Base-by-base conservation (phyloP, 2,888 invertebrate species). In the Carpatolechia fugitivella region DNA sequence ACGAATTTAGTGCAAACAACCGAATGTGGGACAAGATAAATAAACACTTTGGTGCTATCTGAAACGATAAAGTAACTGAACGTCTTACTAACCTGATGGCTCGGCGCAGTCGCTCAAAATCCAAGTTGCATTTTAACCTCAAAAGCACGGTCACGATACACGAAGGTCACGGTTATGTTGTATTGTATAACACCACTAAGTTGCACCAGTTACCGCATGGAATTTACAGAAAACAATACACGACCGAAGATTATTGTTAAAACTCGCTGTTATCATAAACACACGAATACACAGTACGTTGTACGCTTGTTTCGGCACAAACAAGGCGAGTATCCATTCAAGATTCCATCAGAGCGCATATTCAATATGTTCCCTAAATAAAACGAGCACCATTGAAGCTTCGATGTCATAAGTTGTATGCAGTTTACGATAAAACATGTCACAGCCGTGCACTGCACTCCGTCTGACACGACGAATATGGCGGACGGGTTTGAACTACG, bases 401-500 rank as follows among this genome's bases (percentile, higher is more conserved):
- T 78, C 74, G 78, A 74, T 85, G 76, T 84, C 79, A 80, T 82
- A 78, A 74, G 76, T 80, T 83, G 74, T 78, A 76, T 80, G 72
- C 76, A 81, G 73, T 85, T 88, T 85, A 82, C 85, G 86, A 82
- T 78, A 85, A 86, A 88, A 88, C 87, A 87, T 88, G 83, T 74
- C 80, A 86, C 83, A 81, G 81, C 80, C 82, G 86, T 78, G 77
- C 87, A 84, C 84, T 84, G 85, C 86, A 87, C 82, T 85, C 81
- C 86, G 87, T 78, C 84, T 82, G 88, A 88, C 87, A 86, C 88
- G 87, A 87, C 87, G 86, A 90, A 90, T 87, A 90, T 90, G 89
- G 89, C 90, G 88, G 89, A 86, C 83, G 88, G 81, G 82, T 87
- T 87, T 78, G 79, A 86, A 90, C 89, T 89, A 89, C 88, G 89